Evolutionary conservation across 2,888 invertebrate species (phyloP), one percentile per base, ranked within the genome.

Genomic region (Tubulanus polymorphus): DNA sequence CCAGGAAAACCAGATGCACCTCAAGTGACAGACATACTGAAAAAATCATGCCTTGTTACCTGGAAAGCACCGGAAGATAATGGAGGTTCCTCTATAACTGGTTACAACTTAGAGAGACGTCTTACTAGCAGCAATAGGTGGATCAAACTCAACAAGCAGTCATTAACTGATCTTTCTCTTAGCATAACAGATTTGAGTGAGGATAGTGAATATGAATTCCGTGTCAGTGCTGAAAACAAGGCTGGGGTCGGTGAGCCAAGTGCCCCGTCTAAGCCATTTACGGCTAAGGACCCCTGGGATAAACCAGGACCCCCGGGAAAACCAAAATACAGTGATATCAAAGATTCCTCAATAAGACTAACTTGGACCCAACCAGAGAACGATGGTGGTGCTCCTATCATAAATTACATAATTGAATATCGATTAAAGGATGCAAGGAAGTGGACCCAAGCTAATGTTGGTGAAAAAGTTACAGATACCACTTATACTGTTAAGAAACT

Each of bases 201-300:
- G 51, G 75, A 69, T 56, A 68, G 67, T 41, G 65, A 63, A 10
- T 79, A 78, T 57, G 71, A 74, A 58, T 79, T 76, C 65, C 63
- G 77, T 20, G 70, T 79, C 8, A 68, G 69, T 26, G 79, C 78
- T 47, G 72, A 69, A 53, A 79, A 79, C 59, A 85, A 91, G 66
- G 91, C 90, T 73, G 94, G 93, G 30, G 91, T 91, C 88, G 92
- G 93, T 15, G 88, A 90, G 61, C 76, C 74, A 18, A 72, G 74
- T 57, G 62, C 61, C 28, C 71, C 75, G 1, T 71, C 72, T 48
- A 61, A 70, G 41, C 62, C 67, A 3, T 62, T 76, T 61, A 66
- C 60, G 18, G 71, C 75, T 20, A 75, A 77, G 56, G 73, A 76
- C 60, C 77, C 76, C 45, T 78, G 71, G 71, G 69, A 65, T 37